Conservation (phyloP, 2,797 vertebrate genomes). For the Otolemur crassicaudatus region DNA sequence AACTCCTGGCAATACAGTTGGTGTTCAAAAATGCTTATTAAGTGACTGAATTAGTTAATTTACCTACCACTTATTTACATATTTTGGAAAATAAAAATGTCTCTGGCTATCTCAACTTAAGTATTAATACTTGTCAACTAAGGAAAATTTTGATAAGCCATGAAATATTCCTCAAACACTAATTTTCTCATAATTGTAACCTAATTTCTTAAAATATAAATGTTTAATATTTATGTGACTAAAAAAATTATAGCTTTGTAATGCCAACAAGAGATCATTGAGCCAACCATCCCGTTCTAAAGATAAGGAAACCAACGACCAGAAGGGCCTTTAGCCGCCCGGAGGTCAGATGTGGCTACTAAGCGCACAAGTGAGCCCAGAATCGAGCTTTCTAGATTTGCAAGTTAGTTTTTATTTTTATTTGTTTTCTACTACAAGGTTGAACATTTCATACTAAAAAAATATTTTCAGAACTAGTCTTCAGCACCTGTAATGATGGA, state of each 20-base stretch:
- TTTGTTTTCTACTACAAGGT: neutral
- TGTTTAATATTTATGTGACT: neutral
- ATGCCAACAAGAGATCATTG: neutral
- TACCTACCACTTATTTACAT: neutral
- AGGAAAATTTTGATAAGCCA: neutral
- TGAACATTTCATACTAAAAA: constrained; percentile 1
- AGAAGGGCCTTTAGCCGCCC: neutral
- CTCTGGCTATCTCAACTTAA: neutral
- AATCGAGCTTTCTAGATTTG: neutral
- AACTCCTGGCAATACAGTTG: neutral
- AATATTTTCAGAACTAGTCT: neutral
- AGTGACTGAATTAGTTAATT: neutral
- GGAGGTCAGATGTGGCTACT: neutral
- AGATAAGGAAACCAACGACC: neutral
- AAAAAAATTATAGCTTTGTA: neutral
- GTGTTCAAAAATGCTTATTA: neutral
- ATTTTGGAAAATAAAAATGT: constrained; percentile 3
- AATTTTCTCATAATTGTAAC: constrained; percentile 20
- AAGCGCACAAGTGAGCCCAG: neutral
- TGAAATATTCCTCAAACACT: neutral
- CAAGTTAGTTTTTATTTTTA: neutral
- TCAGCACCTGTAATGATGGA: neutral
- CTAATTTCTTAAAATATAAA: constrained; percentile 1
- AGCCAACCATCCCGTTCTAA: neutral
- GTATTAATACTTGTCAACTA: neutral